Evolutionary conservation across 2,797 vertebrate genomes (phyloP).

Genomic region (Dromococcyx pavoninus): DNA sequence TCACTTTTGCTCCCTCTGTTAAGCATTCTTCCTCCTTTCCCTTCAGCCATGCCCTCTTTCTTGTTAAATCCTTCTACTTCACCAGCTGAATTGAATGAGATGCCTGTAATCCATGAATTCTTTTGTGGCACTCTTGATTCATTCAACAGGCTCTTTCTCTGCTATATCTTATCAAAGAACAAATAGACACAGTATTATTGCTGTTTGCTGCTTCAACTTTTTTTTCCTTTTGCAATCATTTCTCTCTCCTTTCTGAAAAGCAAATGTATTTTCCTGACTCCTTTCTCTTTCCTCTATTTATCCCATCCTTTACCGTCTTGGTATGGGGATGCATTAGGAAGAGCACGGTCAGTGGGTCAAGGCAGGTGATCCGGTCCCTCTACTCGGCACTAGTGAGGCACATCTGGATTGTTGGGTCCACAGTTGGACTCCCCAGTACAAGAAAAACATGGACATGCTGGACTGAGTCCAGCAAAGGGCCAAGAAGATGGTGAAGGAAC

Average conservation of each 20-base stretch:
- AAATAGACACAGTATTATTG: not conserved
- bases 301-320: not conserved
- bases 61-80: not conserved
- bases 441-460: no score
- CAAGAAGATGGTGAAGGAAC: no score
- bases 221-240: not conserved
- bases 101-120: not conserved
- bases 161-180: not conserved
- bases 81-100: not conserved
- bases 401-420: not conserved
- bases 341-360: not conserved
- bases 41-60: not conserved
- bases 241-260: not conserved
- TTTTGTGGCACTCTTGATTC: not conserved
- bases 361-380: not conserved
- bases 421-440: not conserved
- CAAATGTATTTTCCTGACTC: not conserved
- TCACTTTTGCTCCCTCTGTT: not conserved
- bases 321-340: not conserved
- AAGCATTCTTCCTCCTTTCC: not conserved
- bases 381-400: not conserved
- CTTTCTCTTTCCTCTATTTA: not conserved
- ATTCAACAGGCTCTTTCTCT: not conserved
- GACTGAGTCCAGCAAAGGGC: no score
- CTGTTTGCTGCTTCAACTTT: not conserved